Conservation (phyloP, 2,888 invertebrate species). For the Caenorhabditis sp. region DNA sequence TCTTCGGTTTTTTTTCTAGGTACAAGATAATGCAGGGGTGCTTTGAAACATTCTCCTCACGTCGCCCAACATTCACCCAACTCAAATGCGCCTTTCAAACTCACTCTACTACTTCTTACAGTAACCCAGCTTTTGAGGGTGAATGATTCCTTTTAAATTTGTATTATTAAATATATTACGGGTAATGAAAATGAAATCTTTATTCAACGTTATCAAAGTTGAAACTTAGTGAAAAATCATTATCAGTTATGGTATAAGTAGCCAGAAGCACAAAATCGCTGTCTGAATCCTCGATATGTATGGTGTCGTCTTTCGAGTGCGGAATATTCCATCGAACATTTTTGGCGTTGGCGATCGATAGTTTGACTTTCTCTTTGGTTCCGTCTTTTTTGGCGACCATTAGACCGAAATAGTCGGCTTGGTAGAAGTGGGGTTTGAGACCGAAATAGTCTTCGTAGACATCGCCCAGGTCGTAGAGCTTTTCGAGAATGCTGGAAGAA, state of each 20-base stretch:
- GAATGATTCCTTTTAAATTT: not conserved
- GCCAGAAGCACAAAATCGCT: slow-evolving; percentile 19
- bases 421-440: slow-evolving; percentile 20
- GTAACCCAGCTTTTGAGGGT: slow-evolving; percentile 45
- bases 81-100: slow-evolving; percentile 45
- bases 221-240: not conserved
- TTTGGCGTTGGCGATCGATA: not conserved
- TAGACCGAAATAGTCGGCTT: slow-evolving; percentile 37
- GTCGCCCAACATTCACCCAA: slow-evolving; percentile 51
- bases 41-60: slow-evolving; percentile 44
- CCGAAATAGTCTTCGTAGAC: slow-evolving; percentile 10
- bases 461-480: slow-evolving; percentile 26
- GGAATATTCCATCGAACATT: slow-evolving; percentile 18
- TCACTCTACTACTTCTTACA: slow-evolving; percentile 40
- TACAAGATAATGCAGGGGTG: slow-evolving; percentile 56
- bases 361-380: not conserved
- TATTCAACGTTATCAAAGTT: not conserved
- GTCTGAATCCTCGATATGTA: slow-evolving; percentile 27
- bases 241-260: not conserved
- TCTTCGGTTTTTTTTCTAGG: slow-evolving; percentile 30
- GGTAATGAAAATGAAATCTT: not conserved
- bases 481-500: slow-evolving; percentile 27
- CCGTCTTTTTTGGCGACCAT: slow-evolving; percentile 27
- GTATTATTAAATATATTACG: not conserved
- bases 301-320: slow-evolving; percentile 18